Evolutionary conservation across 1,140 invertebrate species (phyloP).

Genomic region (Nymphalis io): DNA sequence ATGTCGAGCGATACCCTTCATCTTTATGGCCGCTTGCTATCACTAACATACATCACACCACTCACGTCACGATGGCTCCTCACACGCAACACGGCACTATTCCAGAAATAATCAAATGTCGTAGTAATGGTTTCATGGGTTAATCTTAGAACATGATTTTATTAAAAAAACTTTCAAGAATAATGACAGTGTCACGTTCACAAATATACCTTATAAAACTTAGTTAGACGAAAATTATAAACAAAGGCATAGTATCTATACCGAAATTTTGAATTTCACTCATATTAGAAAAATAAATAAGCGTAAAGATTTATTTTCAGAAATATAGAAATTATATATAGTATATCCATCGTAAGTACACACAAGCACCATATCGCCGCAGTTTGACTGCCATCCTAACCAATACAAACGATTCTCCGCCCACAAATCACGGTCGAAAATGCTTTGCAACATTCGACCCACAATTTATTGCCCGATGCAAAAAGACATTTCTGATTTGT

Average conservation of each 20-base stretch:
- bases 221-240: conserved; percentile 44
- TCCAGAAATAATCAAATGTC: conserved; percentile 4
- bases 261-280: conserved; percentile 41
- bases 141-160: conserved; percentile 11
- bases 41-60: conserved; percentile 32
- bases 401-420: conserved; percentile 48
- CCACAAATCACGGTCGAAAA: conserved; percentile 28
- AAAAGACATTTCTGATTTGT: conserved; percentile 13
- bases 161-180: conserved; percentile 18
- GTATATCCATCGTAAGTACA: conserved; percentile 76
- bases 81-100: conserved; percentile 40
- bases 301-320: conserved; percentile 55
- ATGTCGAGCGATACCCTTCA: conserved; percentile 61
- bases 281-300: conserved; percentile 70
- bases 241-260: conserved; percentile 33
- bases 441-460: conserved; percentile 35
- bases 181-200: conserved; percentile 46
- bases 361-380: conserved; percentile 67
- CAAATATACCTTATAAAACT: conserved; percentile 45
- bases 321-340: conserved; percentile 61
- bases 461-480: conserved; percentile 25
- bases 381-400: conserved; percentile 68
- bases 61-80: conserved; percentile 37
- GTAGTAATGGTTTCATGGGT: background rate
- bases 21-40: conserved; percentile 7